phyloP scores from a whole-genome alignment of 2,888 invertebrate species.

The Drosophila paranaensis region DNA sequence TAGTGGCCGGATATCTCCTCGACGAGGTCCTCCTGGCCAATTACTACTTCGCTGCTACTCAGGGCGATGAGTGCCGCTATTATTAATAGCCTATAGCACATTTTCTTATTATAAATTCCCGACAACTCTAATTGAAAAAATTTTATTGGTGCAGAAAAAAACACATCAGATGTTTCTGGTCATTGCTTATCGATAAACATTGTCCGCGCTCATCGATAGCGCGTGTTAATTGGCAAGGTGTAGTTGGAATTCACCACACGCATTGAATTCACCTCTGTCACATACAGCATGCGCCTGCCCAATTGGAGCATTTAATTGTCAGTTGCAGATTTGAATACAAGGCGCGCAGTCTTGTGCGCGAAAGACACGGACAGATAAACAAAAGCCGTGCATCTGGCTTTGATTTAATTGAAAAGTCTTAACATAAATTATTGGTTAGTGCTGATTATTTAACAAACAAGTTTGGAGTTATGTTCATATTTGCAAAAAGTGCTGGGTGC shows the following conservation, averaged over 20 bases:
- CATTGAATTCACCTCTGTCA: conserved; percentile 22
- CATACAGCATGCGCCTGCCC: conserved; percentile 38
- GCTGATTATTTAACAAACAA: conserved; percentile 53
- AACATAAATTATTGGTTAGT: conserved; percentile 66
- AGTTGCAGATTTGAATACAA: conserved; percentile 55
- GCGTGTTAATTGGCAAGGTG: background rate
- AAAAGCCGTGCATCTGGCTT: conserved; percentile 18
- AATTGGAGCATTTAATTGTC: conserved; percentile 41
- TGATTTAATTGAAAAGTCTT: conserved; percentile 38
- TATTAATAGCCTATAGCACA: conserved; percentile 53
- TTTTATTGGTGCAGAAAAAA: conserved; percentile 40
- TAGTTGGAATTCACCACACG: conserved; percentile 25
- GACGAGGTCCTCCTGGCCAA: conserved; percentile 79
- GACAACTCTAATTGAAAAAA: conserved; percentile 43
- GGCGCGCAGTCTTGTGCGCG: conserved; percentile 52
- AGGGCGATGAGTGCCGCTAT: conserved; percentile 50
- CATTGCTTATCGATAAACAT: conserved; percentile 44
- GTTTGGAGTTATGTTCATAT: conserved; percentile 48
- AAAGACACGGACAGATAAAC: conserved; percentile 22
- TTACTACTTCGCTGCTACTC: conserved; percentile 63
- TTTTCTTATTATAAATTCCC: conserved; percentile 34
- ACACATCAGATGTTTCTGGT: conserved; percentile 54
- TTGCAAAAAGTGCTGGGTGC: conserved; percentile 24
- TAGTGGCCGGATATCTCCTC: conserved; percentile 87
- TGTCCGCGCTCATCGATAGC: conserved; percentile 11